Base-by-base conservation (phyloP, 92 coral and sea anemone species). In the Bergia sp. region DNA sequence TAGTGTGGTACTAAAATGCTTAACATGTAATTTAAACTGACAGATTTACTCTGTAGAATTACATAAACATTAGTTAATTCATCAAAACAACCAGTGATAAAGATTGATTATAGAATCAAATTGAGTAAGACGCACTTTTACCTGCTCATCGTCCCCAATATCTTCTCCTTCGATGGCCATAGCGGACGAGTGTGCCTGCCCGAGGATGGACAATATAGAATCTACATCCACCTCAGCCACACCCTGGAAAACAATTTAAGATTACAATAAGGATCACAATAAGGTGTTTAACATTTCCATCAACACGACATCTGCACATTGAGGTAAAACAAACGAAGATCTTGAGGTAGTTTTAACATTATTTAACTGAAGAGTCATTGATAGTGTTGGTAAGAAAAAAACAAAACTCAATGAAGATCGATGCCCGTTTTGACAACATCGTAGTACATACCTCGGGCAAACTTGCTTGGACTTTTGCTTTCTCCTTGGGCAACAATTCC, bases 81-180 rank as follows among this genome's bases (percentile, higher is more conserved):
- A 37, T 37, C 41, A 11, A 73, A 1, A 20, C 41, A 73, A 73
- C 44, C 39, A 9, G 1, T 39, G 39, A 79, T 44, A 20, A 12
- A 13, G 37, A 23, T 10, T n/a, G 45, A 36, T 23, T 37, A 37
- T 12, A 43, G 4, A 37, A 40, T 13, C 4, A 53, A 8, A 37
- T 37, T 21, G 7, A 13, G 13, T 39, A 44, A 61, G 37, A 44
- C 66, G 64, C 7, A 88, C 21, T n/a, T 41, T 18, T 80, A 97
- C 99, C 94, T 97, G 98, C 73, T 96, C 98, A 45, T 96, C 99
- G 84, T 93, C 96, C 12, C 98, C 96, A 61, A 97, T 97, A 77
- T 97, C 99, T 80, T 97, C 99, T 57, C 96, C 99, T 86, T 97
- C 97, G 37, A 93, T 86, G 39, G 90, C 95, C 77, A 91, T 91